A percentile compares a stretch with the other conserved stretches of the same genome.
Conservation (phyloP, 2,888 invertebrate genomes). For the Macrosiphum euphorbiae region DNA sequence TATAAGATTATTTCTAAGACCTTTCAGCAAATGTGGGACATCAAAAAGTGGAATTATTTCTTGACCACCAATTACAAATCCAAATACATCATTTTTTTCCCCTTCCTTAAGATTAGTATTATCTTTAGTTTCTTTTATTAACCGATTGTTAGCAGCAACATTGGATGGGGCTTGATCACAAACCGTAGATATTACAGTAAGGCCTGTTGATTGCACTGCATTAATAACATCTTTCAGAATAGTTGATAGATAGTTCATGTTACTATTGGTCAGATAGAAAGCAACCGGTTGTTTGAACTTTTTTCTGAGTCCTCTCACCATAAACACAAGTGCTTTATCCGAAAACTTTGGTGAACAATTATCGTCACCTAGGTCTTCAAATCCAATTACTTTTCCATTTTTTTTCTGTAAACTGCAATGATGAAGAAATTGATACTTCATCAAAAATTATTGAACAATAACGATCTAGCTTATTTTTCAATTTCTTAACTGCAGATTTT, state of each 20-base stretch:
- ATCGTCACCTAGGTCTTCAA: constrained; percentile 16
- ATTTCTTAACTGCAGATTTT: not conserved
- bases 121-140: not conserved
- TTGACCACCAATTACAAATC: not conserved
- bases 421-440: constrained; percentile 16
- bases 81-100: not conserved
- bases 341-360: not conserved
- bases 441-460: constrained; percentile 39
- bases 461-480: not conserved
- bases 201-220: constrained; percentile 4
- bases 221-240: constrained; percentile 41
- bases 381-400: constrained; percentile 9
- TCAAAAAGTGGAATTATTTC: constrained; percentile 56
- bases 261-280: not conserved
- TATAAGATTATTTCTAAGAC: constrained; percentile 51
- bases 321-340: constrained; percentile 31
- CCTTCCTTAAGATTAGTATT: not conserved
- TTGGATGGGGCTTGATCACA: constrained; percentile 54
- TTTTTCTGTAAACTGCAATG: not conserved
- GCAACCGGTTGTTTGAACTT: not conserved
- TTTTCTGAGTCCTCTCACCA: constrained; percentile 31
- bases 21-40: constrained; percentile 61
- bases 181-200: constrained; percentile 42
- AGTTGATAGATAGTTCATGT: not conserved
- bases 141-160: constrained; percentile 24